These are phyloP conservation scores for Drosophila meridionalis DNA, from an alignment of 2,888 invertebrate species.

Conservation along the genomic window DNA sequence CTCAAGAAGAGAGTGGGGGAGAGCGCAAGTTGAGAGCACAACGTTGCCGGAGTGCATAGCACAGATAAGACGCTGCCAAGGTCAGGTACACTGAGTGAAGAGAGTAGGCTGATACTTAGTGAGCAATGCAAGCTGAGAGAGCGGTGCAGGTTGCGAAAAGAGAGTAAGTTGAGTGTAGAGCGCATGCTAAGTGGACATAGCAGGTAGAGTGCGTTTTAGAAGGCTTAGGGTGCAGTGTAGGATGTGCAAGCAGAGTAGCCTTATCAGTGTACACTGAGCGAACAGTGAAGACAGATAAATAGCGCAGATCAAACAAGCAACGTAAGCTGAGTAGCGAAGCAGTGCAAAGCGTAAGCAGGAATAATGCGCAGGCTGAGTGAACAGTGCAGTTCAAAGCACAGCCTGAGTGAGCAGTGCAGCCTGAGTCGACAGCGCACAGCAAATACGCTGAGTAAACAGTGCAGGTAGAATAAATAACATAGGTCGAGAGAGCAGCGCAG, in stretches of 20 bases:
- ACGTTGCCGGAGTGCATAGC: not conserved
- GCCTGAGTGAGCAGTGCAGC: not conserved
- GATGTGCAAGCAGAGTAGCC: too few species aligned
- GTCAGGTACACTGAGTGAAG: not conserved
- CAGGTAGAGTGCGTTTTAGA: too few species aligned
- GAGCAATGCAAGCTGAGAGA: not conserved
- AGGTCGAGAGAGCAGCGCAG: not conserved
- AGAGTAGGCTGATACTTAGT: not conserved
- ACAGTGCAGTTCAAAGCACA: not conserved
- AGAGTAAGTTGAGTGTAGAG: not conserved
- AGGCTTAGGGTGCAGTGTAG: too few species aligned
- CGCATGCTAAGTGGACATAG: too few species aligned
- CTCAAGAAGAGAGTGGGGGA: not conserved
- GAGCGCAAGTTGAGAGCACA: not conserved
- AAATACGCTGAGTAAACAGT: not conserved
- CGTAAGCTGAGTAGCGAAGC: too few species aligned
- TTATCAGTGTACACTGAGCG: too few species aligned
- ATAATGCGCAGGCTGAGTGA: not conserved
- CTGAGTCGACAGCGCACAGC: not conserved
- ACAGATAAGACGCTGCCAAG: not conserved
- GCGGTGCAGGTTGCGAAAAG: not conserved
- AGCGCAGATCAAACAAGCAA: too few species aligned
- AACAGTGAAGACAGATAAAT: too few species aligned
- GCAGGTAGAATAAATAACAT: too few species aligned
- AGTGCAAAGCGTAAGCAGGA: not conserved